A percentile compares a stretch with the other conserved stretches of the same genome.
Conservation (phyloP, 2,113 vertebrate genomes). For the Caloenas nicobarica region DNA sequence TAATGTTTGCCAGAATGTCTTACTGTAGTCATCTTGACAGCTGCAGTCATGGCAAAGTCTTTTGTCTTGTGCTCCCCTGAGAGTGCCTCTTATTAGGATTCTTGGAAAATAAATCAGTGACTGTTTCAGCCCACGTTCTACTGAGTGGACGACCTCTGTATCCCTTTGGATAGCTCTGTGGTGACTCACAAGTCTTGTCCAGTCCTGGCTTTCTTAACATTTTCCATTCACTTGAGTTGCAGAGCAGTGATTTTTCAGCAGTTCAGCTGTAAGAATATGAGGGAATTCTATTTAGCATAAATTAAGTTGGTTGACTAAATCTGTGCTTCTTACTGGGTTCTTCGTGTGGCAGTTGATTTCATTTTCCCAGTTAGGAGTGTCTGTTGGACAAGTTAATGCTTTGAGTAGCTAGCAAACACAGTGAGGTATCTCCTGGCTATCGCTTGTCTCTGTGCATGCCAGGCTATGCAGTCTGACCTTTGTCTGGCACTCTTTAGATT, state of each 20-base stretch:
- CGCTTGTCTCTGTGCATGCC: neutral
- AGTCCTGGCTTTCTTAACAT: conserved; percentile 60
- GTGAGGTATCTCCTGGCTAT: neutral
- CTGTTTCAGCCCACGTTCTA: conserved; percentile 73
- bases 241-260: conserved; percentile 31
- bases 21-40: conserved; percentile 9
- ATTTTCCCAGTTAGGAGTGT: neutral
- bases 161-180: conserved; percentile 70
- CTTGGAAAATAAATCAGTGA: conserved; percentile 73
- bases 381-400: neutral
- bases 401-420: neutral
- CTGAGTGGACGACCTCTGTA: conserved; percentile 62
- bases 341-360: neutral
- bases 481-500: neutral
- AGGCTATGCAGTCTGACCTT: neutral
- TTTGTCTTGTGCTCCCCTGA: conserved; percentile 51
- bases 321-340: neutral
- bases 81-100: conserved; percentile 71
- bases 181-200: conserved; percentile 74
- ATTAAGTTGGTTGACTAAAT: neutral
- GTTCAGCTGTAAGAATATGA: neutral
- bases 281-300: neutral
- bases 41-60: neutral
- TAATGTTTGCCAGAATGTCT: conserved; percentile 2
- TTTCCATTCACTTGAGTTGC: conserved; percentile 61